Conservation (phyloP, 2,113 vertebrate genomes). For the Neogobius melanostomus region DNA sequence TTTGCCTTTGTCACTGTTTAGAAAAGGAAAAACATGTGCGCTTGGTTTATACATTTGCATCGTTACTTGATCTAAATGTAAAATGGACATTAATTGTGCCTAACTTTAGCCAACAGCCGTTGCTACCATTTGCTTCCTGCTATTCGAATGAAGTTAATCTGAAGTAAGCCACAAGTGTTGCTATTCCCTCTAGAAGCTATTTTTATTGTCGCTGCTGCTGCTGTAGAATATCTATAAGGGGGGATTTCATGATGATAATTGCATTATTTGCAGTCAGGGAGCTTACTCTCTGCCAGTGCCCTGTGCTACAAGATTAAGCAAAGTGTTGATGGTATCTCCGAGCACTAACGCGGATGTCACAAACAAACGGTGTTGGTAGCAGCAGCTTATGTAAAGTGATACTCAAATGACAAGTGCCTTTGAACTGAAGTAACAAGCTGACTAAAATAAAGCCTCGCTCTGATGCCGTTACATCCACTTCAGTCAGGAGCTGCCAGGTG, state of each 20-base stretch:
- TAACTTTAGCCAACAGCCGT: background rate
- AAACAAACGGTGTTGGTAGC: constrained; percentile 31
- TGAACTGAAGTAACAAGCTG: constrained; percentile 37
- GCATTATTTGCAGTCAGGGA: constrained; percentile 18
- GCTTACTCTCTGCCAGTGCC: constrained; percentile 35
- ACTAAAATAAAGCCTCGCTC: constrained; percentile 48
- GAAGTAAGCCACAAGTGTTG: constrained; percentile 18
- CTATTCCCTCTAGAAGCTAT: constrained; percentile 17
- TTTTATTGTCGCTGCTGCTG: constrained; percentile 7
- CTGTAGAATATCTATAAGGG: constrained; percentile 13
- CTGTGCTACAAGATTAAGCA: constrained; percentile 39
- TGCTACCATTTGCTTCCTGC: constrained; percentile 18
- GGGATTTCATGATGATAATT: constrained; percentile 23
- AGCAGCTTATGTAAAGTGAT: constrained; percentile 45
- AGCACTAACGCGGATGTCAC: constrained; percentile 13
- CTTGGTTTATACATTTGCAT: too few relatives aligned
- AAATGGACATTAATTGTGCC: background rate
- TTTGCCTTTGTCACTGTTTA: too few relatives aligned
- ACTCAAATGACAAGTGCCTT: constrained; percentile 46
- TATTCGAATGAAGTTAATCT: constrained; percentile 23
- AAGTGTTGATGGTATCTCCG: constrained; percentile 41
- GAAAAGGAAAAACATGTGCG: too few relatives aligned
- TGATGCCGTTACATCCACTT: constrained; percentile 54
- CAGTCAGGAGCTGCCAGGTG: constrained; percentile 47
- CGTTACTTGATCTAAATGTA: too few relatives aligned